Evolutionary conservation across 1,140 invertebrate species (phyloP), one percentile per base, ranked within the genome.

Genomic region (Maconellicoccus hirsutus): DNA sequence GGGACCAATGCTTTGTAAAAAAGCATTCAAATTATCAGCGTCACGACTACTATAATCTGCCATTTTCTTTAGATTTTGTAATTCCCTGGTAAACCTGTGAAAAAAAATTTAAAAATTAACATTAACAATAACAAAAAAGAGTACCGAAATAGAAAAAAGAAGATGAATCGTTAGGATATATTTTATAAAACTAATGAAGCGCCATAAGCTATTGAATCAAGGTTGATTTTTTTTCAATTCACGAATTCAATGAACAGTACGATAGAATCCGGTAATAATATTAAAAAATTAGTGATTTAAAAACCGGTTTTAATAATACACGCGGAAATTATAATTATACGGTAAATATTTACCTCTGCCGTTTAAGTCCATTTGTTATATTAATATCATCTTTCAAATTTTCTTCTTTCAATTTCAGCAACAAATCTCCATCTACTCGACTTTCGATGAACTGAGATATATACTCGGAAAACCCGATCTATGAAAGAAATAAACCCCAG

Each of bases 1-100:
- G 7, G 87, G 85, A 8, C 90, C 92, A 52, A 99, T 86, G 16
- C 83, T 85, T 78, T 90, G 89, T 1, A 99, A 81, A 79, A 98
- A 97, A 69, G 88, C 88, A 78, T 98, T 95, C 66, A 99, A 83
- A 77, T 92, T 93, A 0, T 91, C 89, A 1, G 90, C 86, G 77
- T 99, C 97, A 76, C 91, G 88, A 42, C 93, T 96, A 27, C 93
- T 93, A 78, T 99, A 99, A 78, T 99, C 96, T 6, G 97, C 93
- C 85, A 97, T 93, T 78, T 93, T 91, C 80, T 99, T 98, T 71
- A 99, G 81, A 76, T 92, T 92, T 78, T 93, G 91, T 70, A 99
- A 81, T 80, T 98, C 96, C 76, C 97, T 82, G 52, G 93, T 89
- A 81, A 99, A 99, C 78, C 90, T 90, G 77, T 16, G 12, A 19